Evolutionary conservation across 2,888 invertebrate species (phyloP), one percentile per base, ranked within the genome.

Genomic region (Drosophila subquinaria): DNA sequence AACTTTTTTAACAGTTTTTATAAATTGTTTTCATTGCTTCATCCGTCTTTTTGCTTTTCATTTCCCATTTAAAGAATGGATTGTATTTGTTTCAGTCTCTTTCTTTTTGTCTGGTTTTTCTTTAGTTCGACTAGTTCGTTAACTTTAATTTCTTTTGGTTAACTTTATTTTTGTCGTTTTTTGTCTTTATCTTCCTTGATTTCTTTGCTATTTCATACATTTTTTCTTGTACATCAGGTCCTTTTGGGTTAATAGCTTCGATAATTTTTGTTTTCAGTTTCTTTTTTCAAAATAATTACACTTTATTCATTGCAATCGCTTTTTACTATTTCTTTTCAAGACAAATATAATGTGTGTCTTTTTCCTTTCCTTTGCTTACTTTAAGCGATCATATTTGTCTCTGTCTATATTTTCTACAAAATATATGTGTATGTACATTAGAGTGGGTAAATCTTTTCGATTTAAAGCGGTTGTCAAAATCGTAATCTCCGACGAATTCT

Each of bases 1-100:
- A 48, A 48, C 33, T 61, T 43, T 62, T 45, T 40, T 8, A 27
- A 27, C 23, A 27, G 45, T n/a, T 36, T 35, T 55, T 15, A 13
- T 15, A n/a, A 42, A 20, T 43, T 33, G 33, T 43, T 56, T 55
- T 15, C 35, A 56, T 56, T 33, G 33, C 33, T 30, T 17, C 2
- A 17, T 40, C 15, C 30, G 20, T 13, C 10, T 56, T 35, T n/a
- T 6, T 20, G 5, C 40, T n/a, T n/a, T 15, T 53, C 38, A 13
- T 17, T 15, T 13, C 9, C 27, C 27, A 27, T 17, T 36, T 15
- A 2, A 1, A 20, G 2, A 5, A 11, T 2, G 2, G 10, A 20
- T 4, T 4, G 5, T 6, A 5, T 43, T 23, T 43, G 5, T 13
- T 2, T 20, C 13, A 4, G 11, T 43, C 20, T 13, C 23, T 9